A percentile compares a stretch with the other conserved stretches of the same genome.
phyloP scores from a whole-genome alignment of 2,888 invertebrate genomes.

The Pecten maximus region DNA sequence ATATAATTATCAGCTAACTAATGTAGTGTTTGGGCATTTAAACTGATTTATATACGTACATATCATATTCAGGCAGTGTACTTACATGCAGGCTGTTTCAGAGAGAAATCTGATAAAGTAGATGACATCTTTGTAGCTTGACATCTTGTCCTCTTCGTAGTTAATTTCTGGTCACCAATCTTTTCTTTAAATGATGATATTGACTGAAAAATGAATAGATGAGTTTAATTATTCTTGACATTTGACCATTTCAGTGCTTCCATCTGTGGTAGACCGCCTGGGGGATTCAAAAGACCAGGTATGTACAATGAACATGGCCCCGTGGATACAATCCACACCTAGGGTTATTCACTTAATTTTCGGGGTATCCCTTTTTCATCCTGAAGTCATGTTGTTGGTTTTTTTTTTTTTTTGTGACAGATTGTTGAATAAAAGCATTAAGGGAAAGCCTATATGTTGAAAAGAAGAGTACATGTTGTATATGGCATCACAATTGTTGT shows the following conservation, averaged over 20 bases:
- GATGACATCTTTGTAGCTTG: background rate
- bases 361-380: no score
- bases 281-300: conserved; percentile 83
- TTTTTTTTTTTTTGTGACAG: no score
- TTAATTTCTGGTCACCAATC: background rate
- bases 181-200: background rate
- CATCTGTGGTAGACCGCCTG: conserved; percentile 79
- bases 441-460: no score
- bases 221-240: background rate
- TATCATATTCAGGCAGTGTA: background rate
- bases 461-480: no score
- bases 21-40: background rate
- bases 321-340: no score
- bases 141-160: background rate
- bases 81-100: background rate
- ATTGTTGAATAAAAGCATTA: no score
- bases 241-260: conserved; percentile 59
- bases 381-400: no score
- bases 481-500: no score
- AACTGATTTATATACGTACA: background rate
- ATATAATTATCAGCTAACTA: background rate
- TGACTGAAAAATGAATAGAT: background rate
- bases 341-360: no score
- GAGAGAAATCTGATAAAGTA: background rate
- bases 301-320: conserved; percentile 46